Evolutionary conservation across 2,113 vertebrate genomes (phyloP), one percentile per base, ranked within the genome.

Genomic region (Sceloporus undulatus): DNA sequence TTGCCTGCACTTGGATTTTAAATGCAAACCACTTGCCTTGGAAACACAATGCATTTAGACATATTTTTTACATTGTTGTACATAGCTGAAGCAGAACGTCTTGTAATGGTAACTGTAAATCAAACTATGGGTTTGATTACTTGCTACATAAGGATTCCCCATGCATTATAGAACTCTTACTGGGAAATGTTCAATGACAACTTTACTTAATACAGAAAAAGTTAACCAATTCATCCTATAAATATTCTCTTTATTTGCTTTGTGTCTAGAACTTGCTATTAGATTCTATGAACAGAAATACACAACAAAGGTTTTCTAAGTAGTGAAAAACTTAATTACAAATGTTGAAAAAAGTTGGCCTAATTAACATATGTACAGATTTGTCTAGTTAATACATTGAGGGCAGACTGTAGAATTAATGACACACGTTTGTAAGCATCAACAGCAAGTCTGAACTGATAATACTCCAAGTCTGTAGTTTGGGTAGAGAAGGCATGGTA

Each of bases 281-380:
- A 96, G 95, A 96, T 97, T 98, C 96, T 98, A 94, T 98, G 97
- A 98, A 97, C 89, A 97, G 95, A 97, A 97, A 97, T 97, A 97
- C 96, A 97, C 97, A 98, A 97, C 96, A 97, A 97, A 97, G 95
- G 95, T 95, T 96, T 96, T 95, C 97, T 97, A 97, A 95, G 94
- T 94, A 96, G 96, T 96, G 96, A 97, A 97, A 97, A 93, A 94
- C 96, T 95, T 95, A 97, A 97, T 98, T 98, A 98, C 98, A 98
- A 98, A 99, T 97, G 97, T 96, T 98, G 97, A 96, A 97, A 98
- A 88, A 97, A 97, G 97, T 97, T 97, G 96, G 96, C 96, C 95
- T 97, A 96, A 96, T 97, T 96, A 97, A 97, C 97, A 93, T 99
- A 99, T 99, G 97, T 99, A 99, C 98, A 99, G 91, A 94, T 94